A percentile compares a stretch with the other conserved stretches of the same genome.
Evolutionary conservation across 2,797 vertebrate species (phyloP).

Genomic region (Gambusia yucatana): DNA sequence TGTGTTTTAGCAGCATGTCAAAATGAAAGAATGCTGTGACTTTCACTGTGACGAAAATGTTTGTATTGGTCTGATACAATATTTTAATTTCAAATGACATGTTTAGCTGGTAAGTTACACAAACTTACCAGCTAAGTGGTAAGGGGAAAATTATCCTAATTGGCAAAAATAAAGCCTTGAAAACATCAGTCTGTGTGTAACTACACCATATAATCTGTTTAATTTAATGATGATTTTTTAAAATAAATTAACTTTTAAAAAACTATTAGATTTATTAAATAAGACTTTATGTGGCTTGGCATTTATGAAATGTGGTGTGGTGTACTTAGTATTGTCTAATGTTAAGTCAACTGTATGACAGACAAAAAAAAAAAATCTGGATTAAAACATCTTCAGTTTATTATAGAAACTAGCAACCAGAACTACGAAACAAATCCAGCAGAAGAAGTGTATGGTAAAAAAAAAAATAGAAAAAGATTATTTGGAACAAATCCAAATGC

Average conservation of each 20-base stretch:
- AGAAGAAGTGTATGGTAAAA: neutral
- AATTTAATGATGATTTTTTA: no score
- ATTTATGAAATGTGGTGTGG: neutral
- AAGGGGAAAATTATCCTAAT: no score
- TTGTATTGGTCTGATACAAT: no score
- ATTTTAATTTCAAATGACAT: no score
- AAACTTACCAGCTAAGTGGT: no score
- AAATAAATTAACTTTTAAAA: no score
- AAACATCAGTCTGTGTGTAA: no score
- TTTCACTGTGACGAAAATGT: neutral
- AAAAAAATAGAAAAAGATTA: neutral
- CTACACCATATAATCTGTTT: no score
- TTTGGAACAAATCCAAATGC: neutral
- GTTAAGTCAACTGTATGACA: neutral
- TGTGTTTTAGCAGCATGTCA: neutral
- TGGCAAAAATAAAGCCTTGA: no score
- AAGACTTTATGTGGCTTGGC: neutral
- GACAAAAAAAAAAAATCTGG: neutral
- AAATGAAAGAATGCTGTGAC: neutral
- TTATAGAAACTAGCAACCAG: neutral
- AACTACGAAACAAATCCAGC: neutral
- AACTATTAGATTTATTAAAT: no score
- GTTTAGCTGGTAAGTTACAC: no score
- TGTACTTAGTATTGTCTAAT: neutral
- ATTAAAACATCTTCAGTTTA: neutral